Evolutionary conservation across 2,797 vertebrate species (phyloP), one percentile per base, ranked within the genome.

Genomic region (Bufotes viridis): DNA sequence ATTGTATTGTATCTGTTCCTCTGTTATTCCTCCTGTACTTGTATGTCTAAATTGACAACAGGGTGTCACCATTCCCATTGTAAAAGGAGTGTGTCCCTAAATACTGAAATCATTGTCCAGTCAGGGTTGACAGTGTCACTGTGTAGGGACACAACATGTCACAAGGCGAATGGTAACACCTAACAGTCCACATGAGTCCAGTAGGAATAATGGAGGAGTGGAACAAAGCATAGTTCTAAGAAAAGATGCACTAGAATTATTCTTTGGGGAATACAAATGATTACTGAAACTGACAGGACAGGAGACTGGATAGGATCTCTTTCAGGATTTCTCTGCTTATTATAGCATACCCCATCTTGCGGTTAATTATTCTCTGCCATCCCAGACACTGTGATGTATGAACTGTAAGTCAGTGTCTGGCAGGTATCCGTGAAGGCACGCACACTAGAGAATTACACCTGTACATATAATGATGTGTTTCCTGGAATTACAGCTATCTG

Each of bases 351-450:
- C 20, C 6, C 42, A 12, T 51, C 13, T 15, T 82, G 42, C 20
- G 8, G 7, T 63, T 14, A 74, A 17, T 17, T 85, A 17, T 78
- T 4, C 81, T 22, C 63, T 81, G 34, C 42, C 20, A 24, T 90
- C 90, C 87, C 34, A 82, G 58, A 78, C 6, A 51, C 0, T 34
- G 42, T 65, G 9, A 86, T 84, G 87, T 89, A 92, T 88, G 92
- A 92, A 93, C 91, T 89, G 86, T 89, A 93, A 91, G 87, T 83
- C 1, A 91, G 92, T 92, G 91, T 90, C 83, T 92, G 91, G 57
- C 91, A 97, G 97, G 97, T 92, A 92, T 96, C 42, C 96, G 97
- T 87, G 96, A 97, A 87, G 96, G 95, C 90, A 88, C 92, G 84
- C 89, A 95, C 90, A 0, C 87, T 92, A 53, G 96, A 96, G 82